These are phyloP conservation scores for Calameuta pallipes DNA, from an alignment of 2,888 invertebrate species.

Conservation along the genomic window DNA sequence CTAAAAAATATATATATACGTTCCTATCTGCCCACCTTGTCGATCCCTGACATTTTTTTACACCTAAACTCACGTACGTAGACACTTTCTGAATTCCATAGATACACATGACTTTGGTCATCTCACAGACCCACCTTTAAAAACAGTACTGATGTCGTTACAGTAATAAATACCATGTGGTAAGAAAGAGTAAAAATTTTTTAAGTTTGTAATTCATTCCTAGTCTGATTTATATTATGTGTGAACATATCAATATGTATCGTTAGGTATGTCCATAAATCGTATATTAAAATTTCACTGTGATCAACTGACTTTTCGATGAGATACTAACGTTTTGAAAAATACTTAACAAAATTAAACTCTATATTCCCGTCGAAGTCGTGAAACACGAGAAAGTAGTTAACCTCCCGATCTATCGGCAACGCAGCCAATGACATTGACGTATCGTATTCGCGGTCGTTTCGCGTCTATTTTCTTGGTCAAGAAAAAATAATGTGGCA, in stretches of 20 bases:
- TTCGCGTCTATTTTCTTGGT: slow-evolving; percentile 4
- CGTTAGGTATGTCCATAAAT: neutral
- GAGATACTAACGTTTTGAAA: neutral
- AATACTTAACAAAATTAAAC: neutral
- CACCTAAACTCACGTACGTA: neutral
- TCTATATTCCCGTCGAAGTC: neutral
- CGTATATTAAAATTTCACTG: neutral
- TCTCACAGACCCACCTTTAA: neutral
- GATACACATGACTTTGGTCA: neutral
- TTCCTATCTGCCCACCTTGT: neutral
- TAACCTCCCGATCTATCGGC: slow-evolving; percentile 20
- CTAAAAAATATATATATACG: neutral
- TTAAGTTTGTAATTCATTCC: neutral
- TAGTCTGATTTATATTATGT: neutral
- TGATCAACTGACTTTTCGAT: neutral
- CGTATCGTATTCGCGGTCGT: slow-evolving; percentile 22
- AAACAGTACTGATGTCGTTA: neutral
- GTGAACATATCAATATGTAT: neutral
- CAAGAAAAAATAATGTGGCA: neutral
- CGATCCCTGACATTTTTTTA: neutral
- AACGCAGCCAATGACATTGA: neutral
- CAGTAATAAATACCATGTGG: neutral
- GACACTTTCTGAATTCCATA: neutral
- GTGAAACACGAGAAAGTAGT: slow-evolving; percentile 30
- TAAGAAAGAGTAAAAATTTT: neutral